Conservation (phyloP, 2,113 vertebrate genomes). For the Azemiops feae region DNA sequence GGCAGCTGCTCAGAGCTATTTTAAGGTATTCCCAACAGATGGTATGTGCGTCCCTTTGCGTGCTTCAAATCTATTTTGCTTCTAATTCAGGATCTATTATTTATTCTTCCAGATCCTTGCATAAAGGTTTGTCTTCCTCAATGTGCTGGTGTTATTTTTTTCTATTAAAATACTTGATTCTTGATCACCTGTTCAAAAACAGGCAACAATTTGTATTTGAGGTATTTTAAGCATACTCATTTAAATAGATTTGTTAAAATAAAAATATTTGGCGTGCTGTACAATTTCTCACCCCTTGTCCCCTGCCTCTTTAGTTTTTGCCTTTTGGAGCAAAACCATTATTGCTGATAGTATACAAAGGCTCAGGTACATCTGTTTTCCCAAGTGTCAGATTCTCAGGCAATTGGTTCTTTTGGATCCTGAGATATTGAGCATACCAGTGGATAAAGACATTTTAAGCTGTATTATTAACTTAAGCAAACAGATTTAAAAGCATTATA, state of each 20-base stretch:
- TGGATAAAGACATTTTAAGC: neutral
- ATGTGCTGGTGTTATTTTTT: neutral
- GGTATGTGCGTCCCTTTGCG: neutral
- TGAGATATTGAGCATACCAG: neutral
- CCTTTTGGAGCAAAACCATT: constrained; percentile 39
- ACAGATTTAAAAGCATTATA: neutral
- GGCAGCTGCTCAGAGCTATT: neutral
- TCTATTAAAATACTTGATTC: neutral
- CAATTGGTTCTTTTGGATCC: neutral
- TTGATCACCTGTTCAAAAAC: neutral
- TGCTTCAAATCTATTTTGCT: neutral
- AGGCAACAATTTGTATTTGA: neutral
- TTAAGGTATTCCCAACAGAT: neutral
- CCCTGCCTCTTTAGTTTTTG: neutral
- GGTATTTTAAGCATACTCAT: neutral
- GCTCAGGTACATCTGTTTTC: constrained; percentile 34
- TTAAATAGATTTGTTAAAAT: neutral
- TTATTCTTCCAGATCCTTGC: neutral
- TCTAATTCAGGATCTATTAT: neutral
- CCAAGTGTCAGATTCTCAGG: neutral
- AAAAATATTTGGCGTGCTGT: neutral
- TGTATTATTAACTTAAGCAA: neutral
- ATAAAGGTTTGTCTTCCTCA: neutral
- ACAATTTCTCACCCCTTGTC: neutral
- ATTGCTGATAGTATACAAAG: constrained; percentile 40